phyloP scores from a whole-genome alignment of 1,140 invertebrate genomes.

The Chrysomallon squamiferum region DNA sequence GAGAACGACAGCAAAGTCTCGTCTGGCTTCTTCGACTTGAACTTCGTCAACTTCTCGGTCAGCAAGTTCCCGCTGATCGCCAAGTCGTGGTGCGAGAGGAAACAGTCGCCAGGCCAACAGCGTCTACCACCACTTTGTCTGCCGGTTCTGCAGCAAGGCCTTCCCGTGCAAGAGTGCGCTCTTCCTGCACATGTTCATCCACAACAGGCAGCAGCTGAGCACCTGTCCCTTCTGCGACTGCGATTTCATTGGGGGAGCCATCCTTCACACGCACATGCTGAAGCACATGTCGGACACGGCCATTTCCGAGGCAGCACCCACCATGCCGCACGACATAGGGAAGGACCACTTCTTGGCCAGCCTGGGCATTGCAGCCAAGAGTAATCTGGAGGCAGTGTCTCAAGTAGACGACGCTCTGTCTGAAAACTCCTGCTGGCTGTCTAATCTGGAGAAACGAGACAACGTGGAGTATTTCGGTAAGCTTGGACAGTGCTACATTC shows the following conservation, averaged over 20 bases:
- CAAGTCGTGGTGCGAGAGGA: conserved; percentile 74
- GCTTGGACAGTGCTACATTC: conserved; percentile 14
- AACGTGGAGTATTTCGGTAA: conserved; percentile 49
- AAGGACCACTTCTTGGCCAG: conserved; percentile 82
- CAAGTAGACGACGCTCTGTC: conserved; percentile 13
- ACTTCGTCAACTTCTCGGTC: conserved; percentile 79
- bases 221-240: conserved; percentile 57
- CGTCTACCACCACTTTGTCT: conserved; percentile 73
- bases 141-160: conserved; percentile 74
- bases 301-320: background rate
- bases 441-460: conserved; percentile 32
- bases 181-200: conserved; percentile 65
- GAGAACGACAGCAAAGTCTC: background rate
- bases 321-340: conserved; percentile 24
- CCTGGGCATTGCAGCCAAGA: conserved; percentile 69
- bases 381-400: conserved; percentile 13
- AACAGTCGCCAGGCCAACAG: conserved; percentile 71
- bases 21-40: conserved; percentile 76
- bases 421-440: background rate
- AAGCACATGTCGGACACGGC: conserved; percentile 53
- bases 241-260: conserved; percentile 49
- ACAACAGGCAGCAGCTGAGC: conserved; percentile 43
- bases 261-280: conserved; percentile 55
- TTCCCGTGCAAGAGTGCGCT: conserved; percentile 79
- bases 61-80: conserved; percentile 81